Percentiles rank a stretch among this genome's conserved stretches.
Evolutionary conservation across 2,888 invertebrate genomes (phyloP).

Genomic region (Sicus ferrugineus): DNA sequence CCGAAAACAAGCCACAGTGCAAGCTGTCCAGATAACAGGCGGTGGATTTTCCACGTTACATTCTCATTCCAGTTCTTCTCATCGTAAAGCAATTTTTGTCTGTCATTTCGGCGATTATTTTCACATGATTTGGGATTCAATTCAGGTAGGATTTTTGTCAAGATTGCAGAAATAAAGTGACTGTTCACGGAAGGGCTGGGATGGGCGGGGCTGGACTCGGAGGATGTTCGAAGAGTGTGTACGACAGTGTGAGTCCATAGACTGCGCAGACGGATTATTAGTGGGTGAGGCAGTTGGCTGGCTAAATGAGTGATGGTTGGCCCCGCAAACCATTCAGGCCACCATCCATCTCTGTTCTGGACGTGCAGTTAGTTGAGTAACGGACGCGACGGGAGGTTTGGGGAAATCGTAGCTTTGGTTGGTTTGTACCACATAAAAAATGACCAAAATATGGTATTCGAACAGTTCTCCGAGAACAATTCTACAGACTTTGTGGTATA

Average conservation of each 20-base stretch:
- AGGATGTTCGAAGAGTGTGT: not conserved
- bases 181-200: not conserved
- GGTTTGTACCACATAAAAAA: slow-evolving; percentile 12
- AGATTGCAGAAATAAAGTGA: slow-evolving; percentile 35
- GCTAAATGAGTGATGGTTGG: not conserved
- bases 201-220: not conserved
- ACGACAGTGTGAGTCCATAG: not conserved
- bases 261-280: not conserved
- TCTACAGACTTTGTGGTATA: not conserved
- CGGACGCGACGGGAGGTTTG: not conserved
- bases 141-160: slow-evolving; percentile 36
- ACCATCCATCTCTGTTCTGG: too few relatives aligned
- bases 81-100: slow-evolving; percentile 23
- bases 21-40: not conserved
- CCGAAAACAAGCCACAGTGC: not conserved
- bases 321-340: too few relatives aligned
- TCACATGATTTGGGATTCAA: slow-evolving; percentile 38
- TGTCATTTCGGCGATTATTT: slow-evolving; percentile 35
- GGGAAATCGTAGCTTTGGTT: not conserved
- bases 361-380: not conserved
- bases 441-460: slow-evolving; percentile 26
- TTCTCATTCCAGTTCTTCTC: slow-evolving; percentile 4
- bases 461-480: slow-evolving; percentile 9
- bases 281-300: not conserved
- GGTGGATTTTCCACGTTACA: not conserved